Evolutionary conservation across 2,888 invertebrate genomes (phyloP).

Genomic region (Lasius fuliginosus): DNA sequence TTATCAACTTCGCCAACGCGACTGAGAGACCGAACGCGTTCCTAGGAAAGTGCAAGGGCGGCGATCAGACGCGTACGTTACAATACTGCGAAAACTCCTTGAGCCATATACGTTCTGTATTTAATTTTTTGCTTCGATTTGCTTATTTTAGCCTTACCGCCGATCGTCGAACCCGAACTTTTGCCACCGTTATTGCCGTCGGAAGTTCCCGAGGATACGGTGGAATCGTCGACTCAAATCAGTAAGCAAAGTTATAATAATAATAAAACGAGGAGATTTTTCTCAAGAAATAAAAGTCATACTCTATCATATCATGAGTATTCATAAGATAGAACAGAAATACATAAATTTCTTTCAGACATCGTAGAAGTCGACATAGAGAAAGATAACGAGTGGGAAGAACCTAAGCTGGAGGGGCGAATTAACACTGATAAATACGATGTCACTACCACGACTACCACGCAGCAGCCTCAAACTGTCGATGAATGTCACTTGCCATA

Average conservation of each 20-base stretch:
- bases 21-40: constrained; percentile 88
- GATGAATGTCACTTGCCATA: constrained; percentile 87
- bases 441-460: constrained; percentile 79
- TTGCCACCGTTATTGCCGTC: constrained; percentile 73
- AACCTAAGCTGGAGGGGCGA: constrained; percentile 72
- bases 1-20: constrained; percentile 92
- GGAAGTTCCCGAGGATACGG: constrained; percentile 68
- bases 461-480: constrained; percentile 76
- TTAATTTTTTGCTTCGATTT: constrained; percentile 42
- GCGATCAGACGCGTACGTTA: constrained; percentile 79
- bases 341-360: constrained; percentile 61
- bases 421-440: constrained; percentile 26
- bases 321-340: neutral
- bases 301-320: neutral
- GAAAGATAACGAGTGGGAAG: constrained; percentile 63
- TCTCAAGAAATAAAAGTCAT: constrained; percentile 17
- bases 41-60: constrained; percentile 88
- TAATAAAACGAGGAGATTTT: neutral
- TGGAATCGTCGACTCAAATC: constrained; percentile 69
- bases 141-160: constrained; percentile 69
- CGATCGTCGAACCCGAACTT: constrained; percentile 66
- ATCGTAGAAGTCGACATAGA: constrained; percentile 69
- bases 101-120: neutral
- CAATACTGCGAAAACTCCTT: neutral
- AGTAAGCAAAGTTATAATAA: constrained; percentile 66